Base-by-base conservation (phyloP, 1,140 invertebrate species). In the Bradysia coprophila region DNA sequence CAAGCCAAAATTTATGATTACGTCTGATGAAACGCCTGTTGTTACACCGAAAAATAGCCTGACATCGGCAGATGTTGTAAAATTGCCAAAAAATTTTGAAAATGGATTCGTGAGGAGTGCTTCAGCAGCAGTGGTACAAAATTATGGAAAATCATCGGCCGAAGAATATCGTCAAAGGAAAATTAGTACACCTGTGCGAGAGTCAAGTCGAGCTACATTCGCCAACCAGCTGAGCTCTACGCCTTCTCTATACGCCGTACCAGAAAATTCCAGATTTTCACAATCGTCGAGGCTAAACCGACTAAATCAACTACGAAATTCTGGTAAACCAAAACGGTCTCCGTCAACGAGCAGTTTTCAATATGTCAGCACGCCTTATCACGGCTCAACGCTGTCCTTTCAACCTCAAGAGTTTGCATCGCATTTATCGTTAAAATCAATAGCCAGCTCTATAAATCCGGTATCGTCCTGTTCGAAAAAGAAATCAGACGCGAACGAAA, bases 361-460 rank as follows among this genome's bases (percentile, higher is more conserved):
- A 45, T 88, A 86, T 48, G 71, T 87, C 48, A 81, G 77, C 21
- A 86, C 82, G 0, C 78, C 81, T 0, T 86, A 82, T 52, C 82
- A 86, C 48, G 83, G 82, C 1, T 85, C 81, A 31, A 82, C 81
- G 0, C 46, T 85, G 2, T 83, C 81, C 1, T 76, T 78, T 16
- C 78, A 85, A 53, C 77, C 78, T 0, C 78, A 82, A 49, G 75
- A 78, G 46, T 75, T 76, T 49, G 76, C 81, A 0, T 84, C 80
- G 3, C 81, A 81, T 32, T 69, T 83, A 38, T 81, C 78, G 9
- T 53, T 85, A 3, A 78, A 76, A 45, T 79, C 78, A 0, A 66
- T 76, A 1, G 46, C 49, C 13, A 46, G 45, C n/a, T 42, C 41
- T 1, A 32, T 42, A 15, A 42, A 42, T 42, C 41, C 41, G 16